These are phyloP conservation scores for Epinotia nisella DNA, from an alignment of 2,888 invertebrate species.

Conservation along the genomic window DNA sequence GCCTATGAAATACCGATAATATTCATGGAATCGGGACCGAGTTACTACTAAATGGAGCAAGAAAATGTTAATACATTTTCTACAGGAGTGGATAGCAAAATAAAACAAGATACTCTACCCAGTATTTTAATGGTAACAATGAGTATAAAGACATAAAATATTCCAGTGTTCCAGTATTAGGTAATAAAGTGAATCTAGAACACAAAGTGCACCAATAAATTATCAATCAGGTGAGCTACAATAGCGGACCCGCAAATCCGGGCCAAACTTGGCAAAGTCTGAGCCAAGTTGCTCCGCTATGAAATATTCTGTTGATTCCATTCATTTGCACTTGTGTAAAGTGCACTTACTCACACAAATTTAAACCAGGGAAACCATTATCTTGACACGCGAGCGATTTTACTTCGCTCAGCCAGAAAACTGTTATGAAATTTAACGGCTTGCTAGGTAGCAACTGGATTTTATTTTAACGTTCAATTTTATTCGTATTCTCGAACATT, in stretches of 20 bases:
- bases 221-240: slow-evolving; percentile 65
- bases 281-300: slow-evolving; percentile 68
- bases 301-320: slow-evolving; percentile 70
- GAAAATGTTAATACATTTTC: not conserved
- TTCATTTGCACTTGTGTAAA: slow-evolving; percentile 64
- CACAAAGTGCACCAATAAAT: slow-evolving; percentile 59
- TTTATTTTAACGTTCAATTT: slow-evolving; percentile 33
- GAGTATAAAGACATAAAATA: slow-evolving; percentile 3
- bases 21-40: not conserved
- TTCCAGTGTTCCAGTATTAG: slow-evolving; percentile 4
- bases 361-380: slow-evolving; percentile 64
- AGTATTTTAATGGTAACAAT: slow-evolving; percentile 20
- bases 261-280: slow-evolving; percentile 62
- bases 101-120: not conserved
- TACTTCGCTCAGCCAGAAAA: slow-evolving; percentile 63
- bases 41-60: not conserved
- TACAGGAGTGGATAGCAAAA: not conserved
- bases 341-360: slow-evolving; percentile 70
- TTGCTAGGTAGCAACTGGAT: slow-evolving; percentile 49
- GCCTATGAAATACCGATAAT: not conserved
- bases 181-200: slow-evolving; percentile 37
- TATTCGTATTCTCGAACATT: slow-evolving; percentile 25
- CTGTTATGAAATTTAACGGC: slow-evolving; percentile 59
- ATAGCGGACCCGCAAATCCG: slow-evolving; percentile 53
- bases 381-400: slow-evolving; percentile 59